Base-by-base conservation (phyloP, 2,113 vertebrate genomes). In the Abramis brama region DNA sequence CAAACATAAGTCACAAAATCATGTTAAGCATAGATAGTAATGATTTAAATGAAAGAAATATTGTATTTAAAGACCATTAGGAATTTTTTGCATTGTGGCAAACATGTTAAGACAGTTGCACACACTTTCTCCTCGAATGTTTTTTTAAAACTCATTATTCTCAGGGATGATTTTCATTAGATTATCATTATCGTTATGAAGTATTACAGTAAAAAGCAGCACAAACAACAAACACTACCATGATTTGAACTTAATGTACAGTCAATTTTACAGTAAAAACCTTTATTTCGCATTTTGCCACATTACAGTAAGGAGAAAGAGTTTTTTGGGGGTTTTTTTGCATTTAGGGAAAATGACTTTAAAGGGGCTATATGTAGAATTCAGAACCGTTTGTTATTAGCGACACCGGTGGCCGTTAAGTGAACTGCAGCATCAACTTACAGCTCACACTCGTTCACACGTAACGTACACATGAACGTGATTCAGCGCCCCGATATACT, bases 1-100 rank as follows among this genome's bases (percentile, higher is more conserved):
- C 4, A 6, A 93, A 89, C 92, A 93, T 93, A 92, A 91, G 85
- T 93, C 89, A 91, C 78, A 91, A 89, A 91, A 74, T 25, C 17
- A 3, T 70, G 30, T 70, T 70, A 30, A 17, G 30, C 66, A 45
- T 73, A 13, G n/a, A n/a, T 21, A 23, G 7, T 1, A 8, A 73
- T n/a, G 21, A 73, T 25, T 74, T 75, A 75, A 15, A 75, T 50
- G 23, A 1, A 25, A 21, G 2, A 73, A 45, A 73, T 23, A 57
- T 9, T n/a, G 36, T 36, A 33, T 68, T 36, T 19, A 8, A 68
- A 68, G 64, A 21, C 33, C 66, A 39, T 45, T 74, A n/a, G 39
- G 39, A 43, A 10, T 70, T 23, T 23, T 91, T 89, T 91, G 91
- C 88, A 88, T 90, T 89, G 92, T 92, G 92, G 91, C 94, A 91